phyloP scores from a whole-genome alignment of 2,113 vertebrate species.

The Pedionomus torquatus region DNA sequence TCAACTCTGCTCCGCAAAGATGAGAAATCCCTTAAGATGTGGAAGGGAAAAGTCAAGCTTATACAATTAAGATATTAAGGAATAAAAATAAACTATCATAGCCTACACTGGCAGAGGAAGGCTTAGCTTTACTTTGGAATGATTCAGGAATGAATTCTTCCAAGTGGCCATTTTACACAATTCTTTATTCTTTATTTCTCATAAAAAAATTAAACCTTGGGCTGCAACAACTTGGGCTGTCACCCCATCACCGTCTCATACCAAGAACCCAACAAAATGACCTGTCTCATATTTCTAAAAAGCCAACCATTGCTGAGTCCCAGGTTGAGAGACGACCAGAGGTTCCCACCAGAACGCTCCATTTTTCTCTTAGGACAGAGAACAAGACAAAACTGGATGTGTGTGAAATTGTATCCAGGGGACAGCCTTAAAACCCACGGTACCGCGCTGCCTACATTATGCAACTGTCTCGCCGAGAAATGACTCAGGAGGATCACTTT shows the following conservation, averaged over 20 bases:
- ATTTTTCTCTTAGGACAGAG: neutral
- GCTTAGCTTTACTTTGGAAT: neutral
- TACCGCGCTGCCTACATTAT: neutral
- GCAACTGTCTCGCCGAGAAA: conserved; percentile 41
- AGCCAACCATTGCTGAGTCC: neutral
- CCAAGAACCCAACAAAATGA: neutral
- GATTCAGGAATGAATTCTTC: neutral
- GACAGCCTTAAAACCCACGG: neutral
- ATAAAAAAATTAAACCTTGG: neutral
- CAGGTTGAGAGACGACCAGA: neutral
- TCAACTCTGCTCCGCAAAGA: neutral
- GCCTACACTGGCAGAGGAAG: neutral
- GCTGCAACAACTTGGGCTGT: neutral
- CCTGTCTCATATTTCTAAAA: neutral
- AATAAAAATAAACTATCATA: neutral
- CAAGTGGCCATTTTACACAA: neutral
- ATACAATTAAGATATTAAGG: neutral
- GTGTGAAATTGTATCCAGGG: neutral
- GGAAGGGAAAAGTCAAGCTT: neutral
- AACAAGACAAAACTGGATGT: neutral
- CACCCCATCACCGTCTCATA: neutral
- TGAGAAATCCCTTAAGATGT: neutral
- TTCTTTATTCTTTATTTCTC: neutral
- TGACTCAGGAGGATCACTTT: conserved; percentile 62
- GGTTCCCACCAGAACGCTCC: neutral